phyloP scores from a whole-genome alignment of 2,888 invertebrate species.

The Protophormia terraenovae region DNA sequence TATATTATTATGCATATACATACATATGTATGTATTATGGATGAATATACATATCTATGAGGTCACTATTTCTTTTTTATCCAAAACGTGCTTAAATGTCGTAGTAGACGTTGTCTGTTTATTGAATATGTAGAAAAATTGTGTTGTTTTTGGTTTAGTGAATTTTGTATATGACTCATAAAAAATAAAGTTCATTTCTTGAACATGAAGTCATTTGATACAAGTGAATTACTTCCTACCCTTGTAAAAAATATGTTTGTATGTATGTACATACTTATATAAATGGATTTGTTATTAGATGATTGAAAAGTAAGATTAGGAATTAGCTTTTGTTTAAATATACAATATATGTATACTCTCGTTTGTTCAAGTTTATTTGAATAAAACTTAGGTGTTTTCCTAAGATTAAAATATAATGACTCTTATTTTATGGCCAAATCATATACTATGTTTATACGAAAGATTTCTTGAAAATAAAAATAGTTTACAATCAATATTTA shows the following conservation, averaged over 20 bases:
- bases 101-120: neutral
- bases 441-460: too few relatives aligned
- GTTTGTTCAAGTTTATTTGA: too few relatives aligned
- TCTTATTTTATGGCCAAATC: too few relatives aligned
- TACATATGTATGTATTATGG: neutral
- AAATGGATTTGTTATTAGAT: neutral
- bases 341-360: neutral
- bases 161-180: constrained; percentile 36
- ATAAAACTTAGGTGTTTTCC: too few relatives aligned
- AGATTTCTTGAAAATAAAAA: too few relatives aligned
- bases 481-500: too few relatives aligned
- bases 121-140: neutral
- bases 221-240: constrained; percentile 25
- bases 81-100: constrained; percentile 28
- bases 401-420: too few relatives aligned
- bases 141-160: neutral
- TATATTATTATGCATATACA: neutral
- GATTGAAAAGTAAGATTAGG: neutral
- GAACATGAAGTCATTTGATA: constrained; percentile 37
- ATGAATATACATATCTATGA: constrained; percentile 28
- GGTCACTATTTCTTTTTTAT: constrained; percentile 51
- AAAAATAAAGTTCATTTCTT: constrained; percentile 13
- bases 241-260: neutral
- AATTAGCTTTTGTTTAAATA: neutral
- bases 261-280: too few relatives aligned